Percentiles rank a stretch among this genome's conserved stretches.
Conservation (phyloP, 2,113 vertebrate genomes). For the Leucosticte australis region DNA sequence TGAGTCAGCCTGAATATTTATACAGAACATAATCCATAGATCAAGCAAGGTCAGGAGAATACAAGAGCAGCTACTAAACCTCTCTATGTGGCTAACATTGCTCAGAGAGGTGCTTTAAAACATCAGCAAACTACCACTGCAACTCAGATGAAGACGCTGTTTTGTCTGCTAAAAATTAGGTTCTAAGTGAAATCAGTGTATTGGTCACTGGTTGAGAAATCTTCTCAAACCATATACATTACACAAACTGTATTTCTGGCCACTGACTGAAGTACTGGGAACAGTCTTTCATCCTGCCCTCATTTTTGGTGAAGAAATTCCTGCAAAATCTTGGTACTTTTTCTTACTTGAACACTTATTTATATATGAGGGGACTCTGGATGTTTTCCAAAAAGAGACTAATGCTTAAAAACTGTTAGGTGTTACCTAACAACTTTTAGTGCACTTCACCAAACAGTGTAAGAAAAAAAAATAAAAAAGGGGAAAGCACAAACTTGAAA, state of each 20-base stretch:
- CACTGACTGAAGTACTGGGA: not conserved
- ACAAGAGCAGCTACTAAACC: not conserved
- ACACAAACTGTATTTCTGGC: not conserved
- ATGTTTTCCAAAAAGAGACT: not conserved
- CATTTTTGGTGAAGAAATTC: not conserved
- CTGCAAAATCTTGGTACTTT: not conserved
- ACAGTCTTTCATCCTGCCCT: not conserved
- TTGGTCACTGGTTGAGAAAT: not conserved
- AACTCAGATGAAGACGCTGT: not conserved
- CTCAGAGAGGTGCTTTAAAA: not conserved
- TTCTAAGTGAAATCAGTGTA: not conserved
- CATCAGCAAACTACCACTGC: not conserved
- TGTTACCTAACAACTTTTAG: not conserved
- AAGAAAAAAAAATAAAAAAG: not conserved
- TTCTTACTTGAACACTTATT: not conserved
- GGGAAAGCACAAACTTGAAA: not conserved
- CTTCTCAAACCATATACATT: not conserved
- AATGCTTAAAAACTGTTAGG: not conserved
- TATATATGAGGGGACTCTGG: not conserved
- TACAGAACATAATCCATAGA: not conserved
- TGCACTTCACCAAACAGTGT: not conserved
- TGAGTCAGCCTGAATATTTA: not conserved
- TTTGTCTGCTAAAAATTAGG: not conserved
- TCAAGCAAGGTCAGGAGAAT: not conserved
- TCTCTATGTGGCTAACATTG: not conserved